A percentile compares a stretch with the other conserved stretches of the same genome.
phyloP scores from a whole-genome alignment of 1,140 invertebrate genomes.

The Pseudoatta argentina region DNA sequence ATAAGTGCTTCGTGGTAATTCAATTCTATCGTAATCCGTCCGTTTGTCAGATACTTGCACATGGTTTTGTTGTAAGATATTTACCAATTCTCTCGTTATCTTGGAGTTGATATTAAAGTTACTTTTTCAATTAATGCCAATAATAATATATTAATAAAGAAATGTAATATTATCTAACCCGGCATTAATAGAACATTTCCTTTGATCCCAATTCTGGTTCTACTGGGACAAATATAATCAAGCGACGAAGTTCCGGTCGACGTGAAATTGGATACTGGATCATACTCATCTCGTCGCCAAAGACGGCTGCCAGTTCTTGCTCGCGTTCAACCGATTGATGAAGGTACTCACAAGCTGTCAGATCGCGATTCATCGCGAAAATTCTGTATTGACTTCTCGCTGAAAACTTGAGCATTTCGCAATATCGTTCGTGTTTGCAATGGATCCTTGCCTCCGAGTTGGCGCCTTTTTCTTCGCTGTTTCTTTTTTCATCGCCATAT shows the following conservation, averaged over 20 bases:
- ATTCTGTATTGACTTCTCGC: slow-evolving; percentile 71
- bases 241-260: slow-evolving; percentile 67
- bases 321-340: slow-evolving; percentile 75
- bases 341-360: slow-evolving; percentile 80
- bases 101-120: background rate
- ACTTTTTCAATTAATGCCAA: background rate
- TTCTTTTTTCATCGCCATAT: background rate
- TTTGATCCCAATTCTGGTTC: slow-evolving; percentile 66
- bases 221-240: slow-evolving; percentile 70
- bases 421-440: slow-evolving; percentile 40
- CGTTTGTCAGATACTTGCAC: slow-evolving; percentile 42
- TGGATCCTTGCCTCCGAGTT: background rate
- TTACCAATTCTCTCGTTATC: background rate
- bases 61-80: slow-evolving; percentile 10
- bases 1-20: slow-evolving; percentile 78
- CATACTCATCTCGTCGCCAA: slow-evolving; percentile 70
- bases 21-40: slow-evolving; percentile 63
- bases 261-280: slow-evolving; percentile 69
- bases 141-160: background rate
- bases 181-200: slow-evolving; percentile 62
- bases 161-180: slow-evolving; percentile 54
- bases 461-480: background rate
- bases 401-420: slow-evolving; percentile 30
- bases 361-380: slow-evolving; percentile 79
- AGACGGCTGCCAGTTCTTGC: slow-evolving; percentile 59